Evolutionary conservation across 2,888 invertebrate species (phyloP).

Genomic region (Heliconius ethilla): DNA sequence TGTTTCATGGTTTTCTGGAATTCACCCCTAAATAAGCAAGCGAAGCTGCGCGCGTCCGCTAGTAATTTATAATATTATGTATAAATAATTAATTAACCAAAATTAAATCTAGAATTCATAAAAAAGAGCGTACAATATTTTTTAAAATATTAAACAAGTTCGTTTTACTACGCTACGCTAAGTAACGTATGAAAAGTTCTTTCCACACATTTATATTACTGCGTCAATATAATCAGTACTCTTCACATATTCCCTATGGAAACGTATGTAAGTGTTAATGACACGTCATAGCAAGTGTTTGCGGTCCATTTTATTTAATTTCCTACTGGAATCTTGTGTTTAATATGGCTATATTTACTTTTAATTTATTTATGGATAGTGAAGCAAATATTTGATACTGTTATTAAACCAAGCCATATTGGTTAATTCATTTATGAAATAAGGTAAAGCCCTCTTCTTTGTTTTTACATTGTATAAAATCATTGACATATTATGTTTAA

Average conservation of each 20-base stretch:
- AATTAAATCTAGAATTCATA: too few species aligned
- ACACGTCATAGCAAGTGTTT: slow-evolving; percentile 34
- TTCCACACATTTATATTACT: not conserved
- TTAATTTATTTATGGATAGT: slow-evolving; percentile 12
- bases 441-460: too few species aligned
- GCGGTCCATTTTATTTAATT: slow-evolving; percentile 13
- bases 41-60: too few species aligned
- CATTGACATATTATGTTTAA: too few species aligned
- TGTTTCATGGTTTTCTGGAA: too few species aligned
- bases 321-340: not conserved
- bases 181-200: not conserved
- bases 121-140: not conserved
- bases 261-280: slow-evolving; percentile 37
- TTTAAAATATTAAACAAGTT: not conserved
- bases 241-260: slow-evolving; percentile 32
- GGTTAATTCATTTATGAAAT: too few species aligned
- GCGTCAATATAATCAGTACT: not conserved
- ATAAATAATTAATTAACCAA: too few species aligned
- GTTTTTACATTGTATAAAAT: too few species aligned
- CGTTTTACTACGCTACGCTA: not conserved
- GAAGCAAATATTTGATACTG: not conserved
- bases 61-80: too few species aligned
- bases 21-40: too few species aligned
- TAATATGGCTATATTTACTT: not conserved
- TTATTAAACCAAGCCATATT: not conserved